A percentile compares a stretch with the other conserved stretches of the same genome.
These are phyloP conservation scores for Orius insidiosus DNA, from an alignment of 1,140 invertebrate species.

Conservation along the genomic window DNA sequence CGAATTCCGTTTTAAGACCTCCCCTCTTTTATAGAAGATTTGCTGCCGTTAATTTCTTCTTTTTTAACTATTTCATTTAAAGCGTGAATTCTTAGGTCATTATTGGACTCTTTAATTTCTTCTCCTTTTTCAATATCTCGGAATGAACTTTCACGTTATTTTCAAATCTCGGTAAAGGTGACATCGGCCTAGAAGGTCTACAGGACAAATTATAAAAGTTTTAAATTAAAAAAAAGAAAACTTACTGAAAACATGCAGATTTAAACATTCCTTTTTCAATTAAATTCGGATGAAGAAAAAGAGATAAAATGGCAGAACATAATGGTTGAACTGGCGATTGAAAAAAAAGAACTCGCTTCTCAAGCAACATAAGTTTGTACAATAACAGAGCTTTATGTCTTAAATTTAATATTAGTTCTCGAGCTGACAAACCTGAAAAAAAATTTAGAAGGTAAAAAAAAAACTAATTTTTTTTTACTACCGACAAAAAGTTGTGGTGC, in stretches of 20 bases:
- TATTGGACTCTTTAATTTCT: too few species aligned
- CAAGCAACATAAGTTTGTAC: slow-evolving; percentile 84
- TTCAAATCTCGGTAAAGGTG: slow-evolving; percentile 49
- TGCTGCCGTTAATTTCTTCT: neutral
- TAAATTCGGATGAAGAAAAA: slow-evolving; percentile 76
- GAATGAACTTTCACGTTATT: too few species aligned
- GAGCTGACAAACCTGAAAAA: slow-evolving; percentile 52
- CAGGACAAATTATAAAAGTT: slow-evolving; percentile 23
- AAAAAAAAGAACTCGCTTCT: slow-evolving; percentile 81
- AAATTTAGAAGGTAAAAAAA: slow-evolving; percentile 1
- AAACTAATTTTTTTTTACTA: too few species aligned
- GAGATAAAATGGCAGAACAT: slow-evolving; percentile 68
- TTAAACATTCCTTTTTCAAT: slow-evolving; percentile 72
- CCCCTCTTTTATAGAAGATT: neutral
- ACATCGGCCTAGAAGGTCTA: slow-evolving; percentile 59
- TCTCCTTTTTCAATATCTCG: too few species aligned
- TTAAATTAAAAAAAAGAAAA: slow-evolving; percentile 14
- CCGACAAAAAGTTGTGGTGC: slow-evolving; percentile 63
- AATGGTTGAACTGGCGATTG: slow-evolving; percentile 82
- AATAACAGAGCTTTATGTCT: slow-evolving; percentile 81
- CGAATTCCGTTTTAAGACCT: neutral
- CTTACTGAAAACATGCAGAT: slow-evolving; percentile 62
- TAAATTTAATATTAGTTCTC: slow-evolving; percentile 69
- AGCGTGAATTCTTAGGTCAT: too few species aligned
- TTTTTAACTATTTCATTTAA: too few species aligned